These are phyloP conservation scores for Sciurus niger DNA, from an alignment of 2,113 vertebrate genomes.

Conservation along the genomic window DNA sequence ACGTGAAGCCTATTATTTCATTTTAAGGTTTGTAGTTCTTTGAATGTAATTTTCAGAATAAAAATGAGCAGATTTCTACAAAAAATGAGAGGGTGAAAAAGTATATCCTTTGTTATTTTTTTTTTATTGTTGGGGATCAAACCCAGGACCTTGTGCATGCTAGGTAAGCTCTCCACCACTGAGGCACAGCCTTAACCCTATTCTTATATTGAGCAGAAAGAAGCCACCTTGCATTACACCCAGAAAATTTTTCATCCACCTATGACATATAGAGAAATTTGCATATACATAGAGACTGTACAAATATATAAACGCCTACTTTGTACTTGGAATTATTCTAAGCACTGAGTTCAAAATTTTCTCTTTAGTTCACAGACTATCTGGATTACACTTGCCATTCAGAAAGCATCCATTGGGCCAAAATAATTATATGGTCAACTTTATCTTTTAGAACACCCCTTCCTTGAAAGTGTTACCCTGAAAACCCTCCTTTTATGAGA, in stretches of 20 bases:
- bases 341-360: background rate
- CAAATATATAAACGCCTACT: background rate
- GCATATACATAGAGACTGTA: background rate
- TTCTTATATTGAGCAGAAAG: constrained; percentile 5
- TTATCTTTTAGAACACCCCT: background rate
- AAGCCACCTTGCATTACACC: background rate
- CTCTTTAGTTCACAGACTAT: constrained; percentile 31
- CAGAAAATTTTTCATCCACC: background rate
- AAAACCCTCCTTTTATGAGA: background rate
- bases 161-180: background rate
- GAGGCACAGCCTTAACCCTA: background rate
- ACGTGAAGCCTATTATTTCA: constrained; percentile 13
- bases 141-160: background rate
- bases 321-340: constrained; percentile 8
- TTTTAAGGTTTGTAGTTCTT: constrained; percentile 24
- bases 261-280: background rate
- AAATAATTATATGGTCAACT: background rate
- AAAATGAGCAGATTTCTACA: background rate
- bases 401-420: background rate
- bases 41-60: constrained; percentile 33
- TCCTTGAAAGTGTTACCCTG: background rate
- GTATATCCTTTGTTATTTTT: background rate
- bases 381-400: background rate
- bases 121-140: background rate
- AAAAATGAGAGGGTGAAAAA: background rate